A percentile compares a stretch with the other conserved stretches of the same genome.
These are phyloP conservation scores for Chromobotia macracanthus DNA, from an alignment of 2,797 vertebrate species.

Conservation along the genomic window DNA sequence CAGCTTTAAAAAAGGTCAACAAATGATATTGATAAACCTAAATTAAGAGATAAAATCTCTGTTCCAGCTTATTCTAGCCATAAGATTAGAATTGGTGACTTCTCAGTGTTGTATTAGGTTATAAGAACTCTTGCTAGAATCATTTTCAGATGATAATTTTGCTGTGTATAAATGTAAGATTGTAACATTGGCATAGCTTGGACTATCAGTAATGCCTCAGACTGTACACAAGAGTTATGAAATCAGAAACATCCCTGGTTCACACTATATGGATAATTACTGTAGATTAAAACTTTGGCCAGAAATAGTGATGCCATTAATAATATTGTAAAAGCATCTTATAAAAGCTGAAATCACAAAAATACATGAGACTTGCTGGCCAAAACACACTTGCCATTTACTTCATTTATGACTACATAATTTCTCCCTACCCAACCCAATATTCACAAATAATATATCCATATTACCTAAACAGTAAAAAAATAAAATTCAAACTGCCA, in stretches of 20 bases:
- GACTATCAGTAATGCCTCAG: constrained; percentile 7
- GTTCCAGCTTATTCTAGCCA: constrained; percentile 48
- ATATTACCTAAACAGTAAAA: constrained; percentile 72
- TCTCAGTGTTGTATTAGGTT: background rate
- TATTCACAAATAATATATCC: constrained; percentile 64
- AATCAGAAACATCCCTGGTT: background rate
- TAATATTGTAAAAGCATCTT: constrained; percentile 27
- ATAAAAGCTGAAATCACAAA: constrained; percentile 54
- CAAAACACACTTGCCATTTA: constrained; percentile 56
- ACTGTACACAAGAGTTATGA: constrained; percentile 10
- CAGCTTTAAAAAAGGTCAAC: background rate
- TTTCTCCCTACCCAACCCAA: constrained; percentile 49
- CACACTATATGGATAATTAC: background rate
- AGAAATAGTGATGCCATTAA: constrained; percentile 14
- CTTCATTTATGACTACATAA: constrained; percentile 58
- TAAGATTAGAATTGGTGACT: background rate
- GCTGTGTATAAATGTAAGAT: constrained; percentile 12
- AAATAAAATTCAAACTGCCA: constrained; percentile 77
- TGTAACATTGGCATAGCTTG: constrained; percentile 32
- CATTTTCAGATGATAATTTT: constrained; percentile 5
- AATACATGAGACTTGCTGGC: constrained; percentile 59
- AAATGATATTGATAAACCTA: constrained; percentile 23
- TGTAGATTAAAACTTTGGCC: constrained; percentile 28
- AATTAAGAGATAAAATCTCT: constrained; percentile 23
- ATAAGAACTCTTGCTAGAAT: constrained; percentile 9